These are phyloP conservation scores for Thymallus thymallus DNA, from an alignment of 2,113 vertebrate genomes.

Conservation along the genomic window DNA sequence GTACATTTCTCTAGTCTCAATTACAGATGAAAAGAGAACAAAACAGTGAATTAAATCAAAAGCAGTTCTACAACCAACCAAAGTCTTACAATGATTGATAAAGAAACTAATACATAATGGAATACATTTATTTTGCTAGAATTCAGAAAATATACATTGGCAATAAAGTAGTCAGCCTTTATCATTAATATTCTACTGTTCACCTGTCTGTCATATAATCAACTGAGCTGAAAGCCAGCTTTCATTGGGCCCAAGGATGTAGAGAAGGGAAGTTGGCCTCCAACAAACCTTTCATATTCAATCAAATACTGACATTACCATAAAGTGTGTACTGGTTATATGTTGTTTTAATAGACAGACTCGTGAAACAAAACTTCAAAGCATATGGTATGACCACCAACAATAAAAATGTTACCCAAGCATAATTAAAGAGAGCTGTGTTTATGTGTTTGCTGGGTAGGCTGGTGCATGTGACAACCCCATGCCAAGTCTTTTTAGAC, in stretches of 20 bases:
- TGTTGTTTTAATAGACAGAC: slow-evolving; percentile 28
- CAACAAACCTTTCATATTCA: neutral
- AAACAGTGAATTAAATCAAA: slow-evolving; percentile 21
- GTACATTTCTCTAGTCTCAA: slow-evolving; percentile 22
- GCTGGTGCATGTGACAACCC: neutral
- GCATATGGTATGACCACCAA: neutral
- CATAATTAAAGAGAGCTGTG: slow-evolving; percentile 51
- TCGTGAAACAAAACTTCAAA: slow-evolving; percentile 24
- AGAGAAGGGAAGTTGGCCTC: neutral
- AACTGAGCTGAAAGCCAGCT: slow-evolving; percentile 38
- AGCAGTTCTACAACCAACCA: slow-evolving; percentile 27
- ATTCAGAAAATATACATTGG: slow-evolving; percentile 46
- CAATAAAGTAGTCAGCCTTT: slow-evolving; percentile 23
- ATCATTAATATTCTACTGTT: neutral
- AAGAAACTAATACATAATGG: slow-evolving; percentile 23
- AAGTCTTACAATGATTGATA: slow-evolving; percentile 36
- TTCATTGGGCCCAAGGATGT: slow-evolving; percentile 32
- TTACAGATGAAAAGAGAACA: slow-evolving; percentile 20
- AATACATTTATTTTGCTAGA: slow-evolving; percentile 6
- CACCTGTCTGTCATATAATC: neutral
- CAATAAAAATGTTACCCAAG: slow-evolving; percentile 3
- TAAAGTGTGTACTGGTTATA: slow-evolving; percentile 7
- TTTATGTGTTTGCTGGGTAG: slow-evolving; percentile 16
- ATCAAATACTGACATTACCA: slow-evolving; percentile 4
- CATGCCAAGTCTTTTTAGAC: too few relatives aligned